Evolutionary conservation across 2,797 vertebrate species (phyloP).

Genomic region (Liasis olivaceus): DNA sequence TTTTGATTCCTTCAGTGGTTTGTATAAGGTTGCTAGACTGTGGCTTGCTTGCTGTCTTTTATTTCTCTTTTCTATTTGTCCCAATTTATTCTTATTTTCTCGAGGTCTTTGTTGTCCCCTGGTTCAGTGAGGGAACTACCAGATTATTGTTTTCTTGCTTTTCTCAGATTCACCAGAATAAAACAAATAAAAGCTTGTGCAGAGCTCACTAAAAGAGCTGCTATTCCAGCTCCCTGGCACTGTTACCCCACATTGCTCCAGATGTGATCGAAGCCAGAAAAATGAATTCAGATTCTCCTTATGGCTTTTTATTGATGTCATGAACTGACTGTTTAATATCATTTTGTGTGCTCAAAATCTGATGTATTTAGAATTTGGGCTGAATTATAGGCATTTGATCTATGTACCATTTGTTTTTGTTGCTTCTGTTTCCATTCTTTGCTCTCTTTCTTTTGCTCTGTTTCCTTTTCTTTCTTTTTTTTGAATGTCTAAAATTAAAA

Average conservation of each 20-base stretch:
- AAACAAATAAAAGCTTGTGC: neutral
- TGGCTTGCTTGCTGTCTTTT: neutral
- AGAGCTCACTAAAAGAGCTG: neutral
- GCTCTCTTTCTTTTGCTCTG: neutral
- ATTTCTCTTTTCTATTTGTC: neutral
- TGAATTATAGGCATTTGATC: neutral
- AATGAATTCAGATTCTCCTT: neutral
- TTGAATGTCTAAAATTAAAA: neutral
- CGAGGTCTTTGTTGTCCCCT: neutral
- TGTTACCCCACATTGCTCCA: neutral
- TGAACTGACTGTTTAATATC: neutral
- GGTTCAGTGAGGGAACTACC: neutral
- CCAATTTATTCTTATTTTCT: neutral
- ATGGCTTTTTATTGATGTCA: neutral
- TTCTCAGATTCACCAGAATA: neutral
- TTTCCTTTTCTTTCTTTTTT: neutral
- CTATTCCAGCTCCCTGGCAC: neutral
- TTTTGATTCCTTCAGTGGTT: neutral
- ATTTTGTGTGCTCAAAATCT: neutral
- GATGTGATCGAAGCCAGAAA: neutral
- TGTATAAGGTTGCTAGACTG: neutral
- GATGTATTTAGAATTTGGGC: neutral
- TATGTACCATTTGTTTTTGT: neutral
- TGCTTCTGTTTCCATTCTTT: neutral
- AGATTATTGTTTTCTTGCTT: neutral